phyloP scores from a whole-genome alignment of 1,140 invertebrate species.

The Copidosoma floridanum region DNA sequence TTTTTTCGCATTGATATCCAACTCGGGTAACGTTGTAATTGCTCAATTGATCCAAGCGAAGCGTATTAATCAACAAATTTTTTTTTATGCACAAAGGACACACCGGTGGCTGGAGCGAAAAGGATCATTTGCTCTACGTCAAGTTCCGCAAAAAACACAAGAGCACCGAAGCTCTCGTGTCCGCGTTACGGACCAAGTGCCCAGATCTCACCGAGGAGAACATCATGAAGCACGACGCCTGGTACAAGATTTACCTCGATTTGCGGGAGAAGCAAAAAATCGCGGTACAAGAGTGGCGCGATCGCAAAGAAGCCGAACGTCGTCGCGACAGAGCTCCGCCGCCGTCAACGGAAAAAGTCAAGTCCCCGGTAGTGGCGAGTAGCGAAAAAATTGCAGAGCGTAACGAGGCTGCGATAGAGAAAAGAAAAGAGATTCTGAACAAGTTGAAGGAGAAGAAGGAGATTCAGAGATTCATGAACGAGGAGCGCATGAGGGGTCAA shows the following conservation, averaged over 20 bases:
- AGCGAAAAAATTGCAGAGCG: neutral
- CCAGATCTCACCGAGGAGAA: constrained; percentile 45
- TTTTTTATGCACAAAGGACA: constrained; percentile 33
- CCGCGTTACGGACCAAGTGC: constrained; percentile 41
- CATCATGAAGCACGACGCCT: constrained; percentile 52
- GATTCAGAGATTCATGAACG: constrained; percentile 35
- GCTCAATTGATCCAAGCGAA: no score
- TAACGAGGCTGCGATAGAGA: constrained; percentile 14
- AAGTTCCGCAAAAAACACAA: constrained; percentile 43
- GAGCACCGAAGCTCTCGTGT: constrained; percentile 40
- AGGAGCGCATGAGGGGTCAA: constrained; percentile 34
- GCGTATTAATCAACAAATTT: no score
- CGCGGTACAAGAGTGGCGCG: constrained; percentile 43
- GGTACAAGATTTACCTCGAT: constrained; percentile 48
- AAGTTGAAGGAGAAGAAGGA: constrained; percentile 46
- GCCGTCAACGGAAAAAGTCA: neutral
- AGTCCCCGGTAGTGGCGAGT: neutral
- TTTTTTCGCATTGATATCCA: constrained; percentile 42
- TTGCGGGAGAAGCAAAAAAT: constrained; percentile 45
- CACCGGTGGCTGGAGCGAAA: constrained; percentile 45
- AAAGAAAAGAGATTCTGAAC: constrained; percentile 38
- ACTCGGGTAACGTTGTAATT: constrained; percentile 46
- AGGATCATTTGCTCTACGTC: constrained; percentile 49
- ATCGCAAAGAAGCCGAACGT: constrained; percentile 26
- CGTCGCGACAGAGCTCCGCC: neutral